phyloP scores from a whole-genome alignment of 1,140 invertebrate genomes.

The Drosophila melanogaster region Release_6_plus_ISO1_MT NT_037436.4:18178001-18178500 shows the following conservation, averaged over 20 bases:
- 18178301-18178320: slow-evolving; percentile 47
- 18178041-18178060: slow-evolving; percentile 56
- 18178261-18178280: slow-evolving; percentile 30
- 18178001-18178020: slow-evolving; percentile 1
- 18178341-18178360: slow-evolving; percentile 21
- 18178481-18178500: neutral
- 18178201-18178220: slow-evolving; percentile 26
- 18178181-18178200: slow-evolving; percentile 68
- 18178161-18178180: slow-evolving; percentile 68
- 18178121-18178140: neutral
- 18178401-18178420: slow-evolving; percentile 1
- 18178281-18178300: slow-evolving; percentile 17
- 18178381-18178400: slow-evolving; percentile 58
- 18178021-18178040: slow-evolving; percentile 8
- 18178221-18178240: slow-evolving; percentile 7
- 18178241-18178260: slow-evolving; percentile 50
- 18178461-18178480: neutral
- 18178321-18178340: slow-evolving; percentile 26
- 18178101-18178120: slow-evolving; percentile 64
- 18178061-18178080: slow-evolving; percentile 29
- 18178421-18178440: slow-evolving; percentile 2
- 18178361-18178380: slow-evolving; percentile 25
- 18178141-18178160: slow-evolving; percentile 50
- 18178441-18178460: neutral
- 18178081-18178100: slow-evolving; percentile 44